A percentile compares a stretch with the other conserved stretches of the same genome.
Conservation (phyloP, 2,888 invertebrate genomes). For the Sphecodes monilicornis region DNA sequence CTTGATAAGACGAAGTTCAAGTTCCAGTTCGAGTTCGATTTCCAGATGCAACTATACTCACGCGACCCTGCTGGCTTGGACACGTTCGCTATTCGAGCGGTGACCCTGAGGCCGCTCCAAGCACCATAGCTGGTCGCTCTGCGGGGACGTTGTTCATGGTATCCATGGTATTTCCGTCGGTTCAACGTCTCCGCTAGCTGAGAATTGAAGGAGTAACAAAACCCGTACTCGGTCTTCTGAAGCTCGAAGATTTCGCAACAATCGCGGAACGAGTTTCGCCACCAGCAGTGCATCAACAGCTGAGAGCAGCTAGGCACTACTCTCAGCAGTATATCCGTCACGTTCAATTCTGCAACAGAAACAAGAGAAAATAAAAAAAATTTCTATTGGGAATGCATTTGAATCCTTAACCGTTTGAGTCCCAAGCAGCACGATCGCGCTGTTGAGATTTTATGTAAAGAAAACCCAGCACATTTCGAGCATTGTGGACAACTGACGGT, state of each 20-base stretch:
- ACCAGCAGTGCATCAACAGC: constrained; percentile 82
- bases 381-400: background rate
- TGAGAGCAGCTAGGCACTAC: constrained; percentile 80
- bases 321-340: constrained; percentile 52
- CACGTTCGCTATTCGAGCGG: constrained; percentile 65
- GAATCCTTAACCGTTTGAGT: background rate
- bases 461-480: too few relatives aligned
- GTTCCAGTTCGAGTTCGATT: background rate
- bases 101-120: constrained; percentile 77
- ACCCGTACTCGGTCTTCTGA: constrained; percentile 84
- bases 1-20: background rate
- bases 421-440: too few relatives aligned
- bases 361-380: too few relatives aligned
- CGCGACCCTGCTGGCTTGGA: constrained; percentile 71
- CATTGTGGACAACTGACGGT: too few relatives aligned
- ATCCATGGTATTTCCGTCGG: constrained; percentile 61
- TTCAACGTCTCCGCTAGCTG: constrained; percentile 56
- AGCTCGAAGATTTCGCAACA: constrained; percentile 84
- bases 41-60: constrained; percentile 47
- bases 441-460: too few relatives aligned
- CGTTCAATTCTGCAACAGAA: constrained; percentile 53
- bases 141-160: constrained; percentile 67
- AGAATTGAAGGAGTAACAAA: constrained; percentile 85
- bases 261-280: constrained; percentile 81
- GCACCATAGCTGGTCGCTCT: constrained; percentile 73